phyloP scores from a whole-genome alignment of 2,113 vertebrate species.

The Oxyura jamaicensis region DNA sequence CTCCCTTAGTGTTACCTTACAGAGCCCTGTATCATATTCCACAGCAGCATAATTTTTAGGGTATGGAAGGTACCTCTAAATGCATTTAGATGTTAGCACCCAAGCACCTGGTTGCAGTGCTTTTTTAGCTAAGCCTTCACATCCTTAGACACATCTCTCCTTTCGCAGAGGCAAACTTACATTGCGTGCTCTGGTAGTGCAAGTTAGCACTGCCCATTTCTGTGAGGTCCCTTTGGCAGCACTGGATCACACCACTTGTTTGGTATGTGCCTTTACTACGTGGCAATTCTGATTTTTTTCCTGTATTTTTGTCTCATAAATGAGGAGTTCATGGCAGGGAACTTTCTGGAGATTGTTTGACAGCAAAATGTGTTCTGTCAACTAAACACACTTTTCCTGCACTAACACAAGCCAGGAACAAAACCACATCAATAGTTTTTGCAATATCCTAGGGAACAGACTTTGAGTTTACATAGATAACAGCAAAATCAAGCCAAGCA shows the following conservation, averaged over 20 bases:
- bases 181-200: background rate
- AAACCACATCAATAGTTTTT: background rate
- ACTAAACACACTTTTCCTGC: background rate
- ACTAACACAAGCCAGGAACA: background rate
- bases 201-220: background rate
- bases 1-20: background rate
- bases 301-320: background rate
- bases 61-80: background rate
- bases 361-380: background rate
- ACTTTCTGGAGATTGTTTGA: background rate
- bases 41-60: background rate
- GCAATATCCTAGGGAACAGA: background rate
- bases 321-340: background rate
- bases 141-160: background rate
- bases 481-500: background rate
- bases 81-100: background rate
- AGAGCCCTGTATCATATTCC: background rate
- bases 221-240: background rate
- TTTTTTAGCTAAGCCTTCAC: background rate
- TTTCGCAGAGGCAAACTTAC: background rate
- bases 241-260: accelerated
- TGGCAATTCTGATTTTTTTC: background rate
- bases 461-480: background rate
- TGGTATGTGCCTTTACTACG: background rate
- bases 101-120: background rate